Evolutionary conservation across 2,888 invertebrate genomes (phyloP).

Genomic region (Parnassius smintheus): DNA sequence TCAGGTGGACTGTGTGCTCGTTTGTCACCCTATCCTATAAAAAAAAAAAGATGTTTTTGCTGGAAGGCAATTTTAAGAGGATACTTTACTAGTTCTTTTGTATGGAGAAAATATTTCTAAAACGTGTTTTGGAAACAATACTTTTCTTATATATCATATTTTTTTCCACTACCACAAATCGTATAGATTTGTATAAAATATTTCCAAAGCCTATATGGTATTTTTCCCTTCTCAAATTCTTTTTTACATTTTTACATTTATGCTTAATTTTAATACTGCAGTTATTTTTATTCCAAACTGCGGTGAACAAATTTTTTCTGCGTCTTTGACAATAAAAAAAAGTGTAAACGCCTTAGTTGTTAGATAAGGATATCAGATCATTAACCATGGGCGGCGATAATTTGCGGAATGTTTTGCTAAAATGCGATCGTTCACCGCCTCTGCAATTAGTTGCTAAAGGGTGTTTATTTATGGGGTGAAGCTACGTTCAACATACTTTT

Average conservation of each 20-base stretch:
- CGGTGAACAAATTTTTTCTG: neutral
- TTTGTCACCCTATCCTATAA: too few relatives aligned
- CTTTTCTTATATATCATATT: too few relatives aligned
- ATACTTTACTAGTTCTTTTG: too few relatives aligned
- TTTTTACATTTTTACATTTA: neutral
- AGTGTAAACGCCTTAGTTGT: neutral
- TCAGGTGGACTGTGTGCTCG: too few relatives aligned
- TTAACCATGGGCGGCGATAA: constrained; percentile 38
- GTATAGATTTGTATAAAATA: too few relatives aligned
- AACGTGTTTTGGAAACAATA: too few relatives aligned
- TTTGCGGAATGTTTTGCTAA: constrained; percentile 52
- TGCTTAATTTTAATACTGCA: neutral
- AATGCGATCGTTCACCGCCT: constrained; percentile 55
- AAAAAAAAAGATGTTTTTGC: too few relatives aligned
- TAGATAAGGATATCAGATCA: constrained; percentile 22
- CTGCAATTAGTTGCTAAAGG: constrained; percentile 72
- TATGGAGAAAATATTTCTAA: too few relatives aligned
- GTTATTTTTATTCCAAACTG: neutral
- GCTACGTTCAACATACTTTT: constrained; percentile 33
- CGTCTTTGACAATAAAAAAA: constrained; percentile 7
- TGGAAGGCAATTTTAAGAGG: too few relatives aligned
- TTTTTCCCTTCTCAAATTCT: neutral
- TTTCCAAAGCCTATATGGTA: too few relatives aligned
- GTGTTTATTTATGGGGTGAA: constrained; percentile 60
- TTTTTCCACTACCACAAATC: too few relatives aligned